Evolutionary conservation across 2,113 vertebrate species (phyloP), one percentile per base, ranked within the genome.

Genomic region (Pungitius pungitius): DNA sequence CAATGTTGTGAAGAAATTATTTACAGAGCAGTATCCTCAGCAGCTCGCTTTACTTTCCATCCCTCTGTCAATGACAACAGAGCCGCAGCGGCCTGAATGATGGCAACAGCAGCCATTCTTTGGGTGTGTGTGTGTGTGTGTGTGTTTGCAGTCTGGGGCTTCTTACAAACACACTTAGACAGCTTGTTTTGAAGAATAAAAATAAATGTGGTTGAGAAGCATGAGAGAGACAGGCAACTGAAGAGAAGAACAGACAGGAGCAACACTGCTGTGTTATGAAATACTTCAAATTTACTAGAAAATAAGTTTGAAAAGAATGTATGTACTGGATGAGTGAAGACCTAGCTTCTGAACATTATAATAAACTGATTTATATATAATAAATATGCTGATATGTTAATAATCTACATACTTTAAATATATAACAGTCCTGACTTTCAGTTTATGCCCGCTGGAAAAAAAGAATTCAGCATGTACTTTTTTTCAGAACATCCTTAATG

Each of bases 31-130:
- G 62, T 33, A 57, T 69, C 67, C 27, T 64, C 64, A 35, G 35
- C 40, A 27, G 18, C 52, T 60, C 9, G 3, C 33, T 61, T 3
- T 58, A 30, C 62, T 61, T 35, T 63, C 18, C 35, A 67, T 52
- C 13, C 40, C 15, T 33, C 8, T 70, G 69, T 64, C 57, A 64
- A 14, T 64, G 55, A 74, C 77, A 72, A 57, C 62, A 49, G 27
- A 58, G 49, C 15, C n/a, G 62, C 49, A 54, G 69, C 40, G 56
- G 9, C 35, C 77, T 63, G 66, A 80, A 81, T 24, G 9, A 77
- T 43, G 22, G 60, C 69, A 59, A 84, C 49, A 68, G 60, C 17
- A 73, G 74, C 54, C 39, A 54, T 57, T 63, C 59, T 64, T 60
- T 60, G 43, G n/a, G 39, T 26, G 56, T 33, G 14, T 24, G 20